Conservation (phyloP, 1,140 invertebrate genomes). For the Heterodera schachtii region DNA sequence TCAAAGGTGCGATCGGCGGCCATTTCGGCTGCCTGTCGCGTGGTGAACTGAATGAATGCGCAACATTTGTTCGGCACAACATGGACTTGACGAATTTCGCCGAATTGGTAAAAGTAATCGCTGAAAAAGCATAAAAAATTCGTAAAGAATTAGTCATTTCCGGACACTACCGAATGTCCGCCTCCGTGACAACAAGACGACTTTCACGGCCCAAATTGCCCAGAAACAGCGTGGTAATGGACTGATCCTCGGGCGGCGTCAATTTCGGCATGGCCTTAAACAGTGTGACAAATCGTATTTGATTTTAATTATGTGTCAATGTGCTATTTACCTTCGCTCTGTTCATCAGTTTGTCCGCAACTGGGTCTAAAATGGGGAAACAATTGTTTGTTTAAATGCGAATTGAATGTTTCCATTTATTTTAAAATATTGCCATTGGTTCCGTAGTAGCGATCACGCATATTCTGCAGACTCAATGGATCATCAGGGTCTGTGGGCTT, state of each 20-base stretch:
- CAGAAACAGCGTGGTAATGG: slow-evolving; percentile 93
- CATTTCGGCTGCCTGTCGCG: slow-evolving; percentile 81
- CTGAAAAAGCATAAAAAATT: slow-evolving; percentile 57
- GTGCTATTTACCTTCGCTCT: slow-evolving; percentile 71
- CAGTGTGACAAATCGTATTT: not conserved
- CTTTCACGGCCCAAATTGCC: slow-evolving; percentile 81
- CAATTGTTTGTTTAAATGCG: not conserved
- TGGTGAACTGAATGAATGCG: slow-evolving; percentile 95
- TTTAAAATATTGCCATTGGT: slow-evolving; percentile 80
- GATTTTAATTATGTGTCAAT: too few species aligned
- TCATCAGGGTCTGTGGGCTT: slow-evolving; percentile 99
- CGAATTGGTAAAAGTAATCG: slow-evolving; percentile 96
- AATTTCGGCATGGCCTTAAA: slow-evolving; percentile 83
- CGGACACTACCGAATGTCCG: slow-evolving; percentile 80
- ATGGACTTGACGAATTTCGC: slow-evolving; percentile 92
- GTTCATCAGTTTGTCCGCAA: slow-evolving; percentile 90
- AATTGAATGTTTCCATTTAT: not conserved
- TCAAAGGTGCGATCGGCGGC: slow-evolving; percentile 96
- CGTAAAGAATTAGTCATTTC: slow-evolving; percentile 64
- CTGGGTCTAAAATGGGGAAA: slow-evolving; percentile 14
- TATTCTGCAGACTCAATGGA: slow-evolving; percentile 97
- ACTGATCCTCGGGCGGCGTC: slow-evolving; percentile 90
- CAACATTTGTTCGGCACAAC: slow-evolving; percentile 90
- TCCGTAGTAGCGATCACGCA: slow-evolving; percentile 96
- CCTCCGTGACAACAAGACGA: slow-evolving; percentile 76